phyloP scores from a whole-genome alignment of 2,888 invertebrate species.

The Cremastinae sp. region DNA sequence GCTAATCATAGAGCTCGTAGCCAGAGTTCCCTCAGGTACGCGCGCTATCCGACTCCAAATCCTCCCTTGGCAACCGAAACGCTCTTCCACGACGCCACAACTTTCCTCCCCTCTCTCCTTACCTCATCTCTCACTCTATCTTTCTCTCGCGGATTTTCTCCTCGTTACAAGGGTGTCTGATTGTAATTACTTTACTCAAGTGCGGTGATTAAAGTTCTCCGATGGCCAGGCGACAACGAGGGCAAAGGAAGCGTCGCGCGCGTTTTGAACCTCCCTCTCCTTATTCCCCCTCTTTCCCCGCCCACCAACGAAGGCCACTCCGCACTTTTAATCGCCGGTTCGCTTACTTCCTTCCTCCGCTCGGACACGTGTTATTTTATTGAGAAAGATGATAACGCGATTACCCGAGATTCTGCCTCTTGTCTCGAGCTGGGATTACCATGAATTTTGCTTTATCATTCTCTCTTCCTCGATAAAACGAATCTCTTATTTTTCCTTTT shows the following conservation, averaged over 20 bases:
- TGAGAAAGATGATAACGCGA: conserved; percentile 49
- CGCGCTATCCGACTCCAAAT: conserved; percentile 74
- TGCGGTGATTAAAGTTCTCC: conserved; percentile 79
- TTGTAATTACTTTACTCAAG: conserved; percentile 81
- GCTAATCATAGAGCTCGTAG: conserved; percentile 78
- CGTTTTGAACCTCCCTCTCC: too few relatives aligned
- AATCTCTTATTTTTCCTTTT: too few relatives aligned
- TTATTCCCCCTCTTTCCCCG: too few relatives aligned
- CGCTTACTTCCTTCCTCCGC: conserved; percentile 67
- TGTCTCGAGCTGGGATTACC: not conserved
- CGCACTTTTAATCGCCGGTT: conserved; percentile 68
- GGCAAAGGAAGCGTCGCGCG: not conserved
- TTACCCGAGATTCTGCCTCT: not conserved
- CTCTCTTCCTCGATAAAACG: too few relatives aligned
- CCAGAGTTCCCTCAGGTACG: conserved; percentile 68
- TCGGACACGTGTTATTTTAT: conserved; percentile 41
- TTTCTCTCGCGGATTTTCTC: conserved; percentile 50
- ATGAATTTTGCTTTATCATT: not conserved
- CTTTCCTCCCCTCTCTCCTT: conserved; percentile 21
- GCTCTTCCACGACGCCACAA: conserved; percentile 40
- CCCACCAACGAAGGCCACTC: conserved; percentile 17
- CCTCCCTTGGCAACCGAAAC: conserved; percentile 50
- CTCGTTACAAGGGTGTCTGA: conserved; percentile 77
- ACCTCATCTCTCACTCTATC: not conserved
- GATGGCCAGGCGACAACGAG: conserved; percentile 69